These are phyloP conservation scores for Rhaphigaster nebulosa DNA, from an alignment of 2,888 invertebrate genomes.

Conservation along the genomic window DNA sequence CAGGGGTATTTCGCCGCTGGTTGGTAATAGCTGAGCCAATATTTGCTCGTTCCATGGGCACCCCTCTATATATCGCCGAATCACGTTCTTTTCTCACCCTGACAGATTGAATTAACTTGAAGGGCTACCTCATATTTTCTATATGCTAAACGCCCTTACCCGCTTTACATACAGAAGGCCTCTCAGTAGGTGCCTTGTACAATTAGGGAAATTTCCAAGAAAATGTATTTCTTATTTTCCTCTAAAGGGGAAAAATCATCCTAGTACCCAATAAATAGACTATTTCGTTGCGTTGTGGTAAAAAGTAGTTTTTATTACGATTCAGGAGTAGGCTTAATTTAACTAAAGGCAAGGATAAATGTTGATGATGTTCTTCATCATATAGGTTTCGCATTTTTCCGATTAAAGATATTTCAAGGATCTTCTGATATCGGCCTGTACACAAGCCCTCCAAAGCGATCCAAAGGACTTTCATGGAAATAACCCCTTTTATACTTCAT, in stretches of 20 bases:
- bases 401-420: too few relatives aligned
- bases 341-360: too few relatives aligned
- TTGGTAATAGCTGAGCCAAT: constrained; percentile 8
- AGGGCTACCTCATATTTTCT: constrained; percentile 7
- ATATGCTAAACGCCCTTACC: constrained; percentile 7
- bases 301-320: background rate
- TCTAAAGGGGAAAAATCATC: background rate
- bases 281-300: background rate
- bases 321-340: background rate
- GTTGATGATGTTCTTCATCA: too few relatives aligned
- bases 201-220: background rate
- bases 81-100: constrained; percentile 21
- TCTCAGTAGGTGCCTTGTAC: background rate
- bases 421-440: too few relatives aligned
- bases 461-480: too few relatives aligned
- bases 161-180: background rate
- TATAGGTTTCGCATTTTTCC: too few relatives aligned
- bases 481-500: too few relatives aligned
- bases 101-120: constrained; percentile 32
- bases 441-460: too few relatives aligned
- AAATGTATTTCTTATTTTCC: background rate
- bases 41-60: background rate
- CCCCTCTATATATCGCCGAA: constrained; percentile 13
- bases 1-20: background rate
- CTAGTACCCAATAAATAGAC: background rate